phyloP scores from a whole-genome alignment of 2,888 invertebrate genomes.

The Creontiades dilutus region DNA sequence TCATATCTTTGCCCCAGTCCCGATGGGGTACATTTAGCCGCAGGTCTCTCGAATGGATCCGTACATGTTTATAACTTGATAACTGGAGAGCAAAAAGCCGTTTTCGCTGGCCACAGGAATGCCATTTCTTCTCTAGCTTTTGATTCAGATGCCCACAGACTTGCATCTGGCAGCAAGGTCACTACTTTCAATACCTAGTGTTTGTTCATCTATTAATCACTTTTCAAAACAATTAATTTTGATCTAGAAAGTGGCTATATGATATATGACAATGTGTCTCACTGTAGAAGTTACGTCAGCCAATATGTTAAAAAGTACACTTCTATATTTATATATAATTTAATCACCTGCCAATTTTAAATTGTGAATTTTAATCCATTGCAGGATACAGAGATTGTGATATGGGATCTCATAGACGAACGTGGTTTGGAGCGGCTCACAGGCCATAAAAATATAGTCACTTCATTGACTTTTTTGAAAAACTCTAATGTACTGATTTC shows the following conservation, averaged over 20 bases:
- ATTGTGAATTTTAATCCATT: conserved; percentile 74
- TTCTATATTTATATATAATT: too few relatives aligned
- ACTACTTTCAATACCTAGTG: neutral
- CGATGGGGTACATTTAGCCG: conserved; percentile 89
- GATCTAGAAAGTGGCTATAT: too few relatives aligned
- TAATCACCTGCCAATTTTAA: neutral
- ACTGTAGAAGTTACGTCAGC: too few relatives aligned
- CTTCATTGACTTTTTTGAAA: conserved; percentile 87
- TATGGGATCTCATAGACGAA: conserved; percentile 97
- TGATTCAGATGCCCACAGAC: conserved; percentile 89
- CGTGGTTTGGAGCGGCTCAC: conserved; percentile 92
- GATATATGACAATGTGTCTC: too few relatives aligned
- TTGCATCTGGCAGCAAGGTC: conserved; percentile 94
- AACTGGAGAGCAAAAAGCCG: conserved; percentile 85
- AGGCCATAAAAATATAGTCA: conserved; percentile 95
- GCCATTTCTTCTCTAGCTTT: conserved; percentile 90
- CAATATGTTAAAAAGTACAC: too few relatives aligned
- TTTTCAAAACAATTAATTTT: too few relatives aligned
- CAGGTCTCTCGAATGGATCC: conserved; percentile 94
- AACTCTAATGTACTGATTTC: conserved; percentile 86
- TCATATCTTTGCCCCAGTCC: conserved; percentile 88
- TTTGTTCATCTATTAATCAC: too few relatives aligned
- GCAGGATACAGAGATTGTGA: conserved; percentile 94
- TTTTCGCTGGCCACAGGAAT: conserved; percentile 91
- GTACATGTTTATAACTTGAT: conserved; percentile 90